These are phyloP conservation scores for Tipula helvola DNA, from an alignment of 2,888 invertebrate genomes.

Conservation along the genomic window DNA sequence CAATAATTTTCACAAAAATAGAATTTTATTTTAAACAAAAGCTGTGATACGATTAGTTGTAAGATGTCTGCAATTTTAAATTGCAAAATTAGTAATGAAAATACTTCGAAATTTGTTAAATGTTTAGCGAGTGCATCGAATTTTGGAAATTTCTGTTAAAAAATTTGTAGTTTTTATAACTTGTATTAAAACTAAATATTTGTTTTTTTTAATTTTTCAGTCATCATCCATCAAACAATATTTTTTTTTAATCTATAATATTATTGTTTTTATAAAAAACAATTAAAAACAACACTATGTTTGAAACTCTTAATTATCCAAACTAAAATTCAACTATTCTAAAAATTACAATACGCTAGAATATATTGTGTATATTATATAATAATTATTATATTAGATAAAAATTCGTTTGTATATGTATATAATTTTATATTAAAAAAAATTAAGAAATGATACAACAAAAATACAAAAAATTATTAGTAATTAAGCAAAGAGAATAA, in stretches of 20 bases:
- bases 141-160: neutral
- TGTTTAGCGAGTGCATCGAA: too few species aligned
- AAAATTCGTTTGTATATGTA: neutral
- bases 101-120: too few species aligned
- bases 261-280: neutral
- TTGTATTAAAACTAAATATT: neutral
- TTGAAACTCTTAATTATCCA: neutral
- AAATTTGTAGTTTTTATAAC: neutral
- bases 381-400: neutral
- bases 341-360: neutral
- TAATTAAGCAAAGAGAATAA: neutral
- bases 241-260: neutral
- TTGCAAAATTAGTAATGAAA: neutral
- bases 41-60: too few species aligned
- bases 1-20: too few species aligned
- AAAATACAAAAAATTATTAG: neutral
- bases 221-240: neutral
- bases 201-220: neutral
- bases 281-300: neutral
- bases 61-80: too few species aligned
- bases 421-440: neutral
- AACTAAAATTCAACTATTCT: neutral
- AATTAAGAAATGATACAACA: neutral
- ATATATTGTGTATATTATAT: neutral
- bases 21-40: too few species aligned